phyloP scores from a whole-genome alignment of 2,113 vertebrate genomes.

The Salvator merianae region DNA sequence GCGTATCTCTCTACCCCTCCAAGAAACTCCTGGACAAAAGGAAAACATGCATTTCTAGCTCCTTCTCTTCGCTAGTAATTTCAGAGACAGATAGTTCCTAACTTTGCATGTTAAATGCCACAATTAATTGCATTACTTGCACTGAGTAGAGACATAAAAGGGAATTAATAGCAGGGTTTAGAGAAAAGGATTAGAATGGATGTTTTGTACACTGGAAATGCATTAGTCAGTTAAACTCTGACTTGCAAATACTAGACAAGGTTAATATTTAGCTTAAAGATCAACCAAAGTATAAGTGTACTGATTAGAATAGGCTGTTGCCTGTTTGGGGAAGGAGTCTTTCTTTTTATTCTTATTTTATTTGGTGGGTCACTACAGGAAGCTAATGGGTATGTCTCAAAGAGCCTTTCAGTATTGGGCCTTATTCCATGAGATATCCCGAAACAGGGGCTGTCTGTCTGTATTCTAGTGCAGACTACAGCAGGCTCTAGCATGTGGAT shows the following conservation, averaged over 20 bases:
- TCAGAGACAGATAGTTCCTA: neutral
- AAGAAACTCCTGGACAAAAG: neutral
- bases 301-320: neutral
- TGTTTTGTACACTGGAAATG: constrained; percentile 16
- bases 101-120: constrained; percentile 42
- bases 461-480: too few species aligned
- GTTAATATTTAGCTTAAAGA: constrained; percentile 45
- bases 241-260: constrained; percentile 36
- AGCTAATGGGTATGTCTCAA: too few species aligned
- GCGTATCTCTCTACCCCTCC: too few species aligned
- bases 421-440: too few species aligned
- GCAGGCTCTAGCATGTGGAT: too few species aligned
- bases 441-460: too few species aligned
- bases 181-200: constrained; percentile 19
- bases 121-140: constrained; percentile 49
- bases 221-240: neutral
- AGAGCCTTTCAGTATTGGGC: too few species aligned
- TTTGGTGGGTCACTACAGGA: neutral
- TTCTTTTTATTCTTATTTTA: neutral
- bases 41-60: constrained; percentile 41
- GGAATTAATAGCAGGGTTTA: constrained; percentile 48
- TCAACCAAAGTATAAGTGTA: constrained; percentile 1
- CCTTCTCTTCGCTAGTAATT: constrained; percentile 21
- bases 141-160: constrained; percentile 39
- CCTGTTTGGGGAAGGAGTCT: neutral